phyloP scores from a whole-genome alignment of 2,797 vertebrate species.

The Falco naumanni region DNA sequence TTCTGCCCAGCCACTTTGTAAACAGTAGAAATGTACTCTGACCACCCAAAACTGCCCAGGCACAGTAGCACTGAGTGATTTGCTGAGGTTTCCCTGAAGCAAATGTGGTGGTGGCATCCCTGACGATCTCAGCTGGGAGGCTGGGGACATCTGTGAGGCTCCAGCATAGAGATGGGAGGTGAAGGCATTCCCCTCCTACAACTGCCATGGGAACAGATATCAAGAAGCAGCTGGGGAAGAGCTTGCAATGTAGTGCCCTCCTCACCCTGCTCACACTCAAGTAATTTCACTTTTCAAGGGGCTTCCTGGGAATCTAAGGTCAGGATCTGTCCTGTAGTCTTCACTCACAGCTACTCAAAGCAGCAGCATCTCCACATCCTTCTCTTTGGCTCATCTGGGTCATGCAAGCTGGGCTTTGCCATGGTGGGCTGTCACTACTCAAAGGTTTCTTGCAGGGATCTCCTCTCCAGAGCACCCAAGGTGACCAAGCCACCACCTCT shows the following conservation, averaged over 20 bases:
- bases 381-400: background rate
- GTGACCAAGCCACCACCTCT: background rate
- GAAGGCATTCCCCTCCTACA: background rate
- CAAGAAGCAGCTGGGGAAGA: background rate
- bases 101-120: too few relatives aligned
- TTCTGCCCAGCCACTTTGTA: background rate
- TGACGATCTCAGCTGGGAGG: background rate
- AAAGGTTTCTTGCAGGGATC: background rate
- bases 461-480: background rate
- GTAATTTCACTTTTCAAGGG: background rate
- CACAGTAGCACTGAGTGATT: background rate
- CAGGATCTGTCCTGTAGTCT: background rate
- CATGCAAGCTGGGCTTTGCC: background rate
- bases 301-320: background rate
- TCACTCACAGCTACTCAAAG: background rate
- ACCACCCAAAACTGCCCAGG: background rate
- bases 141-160: background rate
- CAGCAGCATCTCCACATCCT: background rate
- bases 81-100: background rate
- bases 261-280: background rate
- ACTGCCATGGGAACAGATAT: background rate
- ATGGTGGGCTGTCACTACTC: fast-evolving
- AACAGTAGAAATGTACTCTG: background rate
- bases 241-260: background rate
- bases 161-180: background rate